phyloP scores from a whole-genome alignment of 2,888 invertebrate genomes.

The Volucella zonaria region DNA sequence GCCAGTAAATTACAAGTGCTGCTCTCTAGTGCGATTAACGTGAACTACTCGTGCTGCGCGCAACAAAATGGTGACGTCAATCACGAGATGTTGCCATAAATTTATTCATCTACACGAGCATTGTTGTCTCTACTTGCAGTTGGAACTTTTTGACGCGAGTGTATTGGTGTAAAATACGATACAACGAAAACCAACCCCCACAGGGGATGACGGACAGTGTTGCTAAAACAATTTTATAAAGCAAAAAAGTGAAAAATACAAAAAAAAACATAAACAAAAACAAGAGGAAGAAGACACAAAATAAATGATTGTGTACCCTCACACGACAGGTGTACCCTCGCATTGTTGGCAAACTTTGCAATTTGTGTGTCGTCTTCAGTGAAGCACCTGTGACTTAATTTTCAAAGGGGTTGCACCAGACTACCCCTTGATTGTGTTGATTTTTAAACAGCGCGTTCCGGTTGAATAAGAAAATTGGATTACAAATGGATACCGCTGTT shows the following conservation, averaged over 20 bases:
- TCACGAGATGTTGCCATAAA: slow-evolving; percentile 58
- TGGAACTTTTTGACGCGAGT: slow-evolving; percentile 6
- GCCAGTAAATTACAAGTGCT: slow-evolving; percentile 22
- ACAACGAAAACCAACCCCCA: slow-evolving; percentile 3
- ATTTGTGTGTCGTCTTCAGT: slow-evolving; percentile 22
- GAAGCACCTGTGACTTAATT: slow-evolving; percentile 58
- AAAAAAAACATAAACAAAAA: not conserved
- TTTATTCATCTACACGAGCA: slow-evolving; percentile 18
- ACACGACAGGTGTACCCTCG: slow-evolving; percentile 51
- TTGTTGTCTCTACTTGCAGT: slow-evolving; percentile 9
- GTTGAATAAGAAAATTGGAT: slow-evolving; percentile 37
- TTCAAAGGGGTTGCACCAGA: slow-evolving; percentile 16
- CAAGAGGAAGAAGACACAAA: slow-evolving; percentile 43
- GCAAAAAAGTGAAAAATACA: slow-evolving; percentile 11
- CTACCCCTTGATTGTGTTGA: slow-evolving; percentile 25
- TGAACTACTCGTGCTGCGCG: slow-evolving; percentile 61
- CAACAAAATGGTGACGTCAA: slow-evolving; percentile 74
- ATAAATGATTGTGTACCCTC: slow-evolving; percentile 53
- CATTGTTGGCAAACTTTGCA: slow-evolving; percentile 12
- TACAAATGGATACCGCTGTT: slow-evolving; percentile 52
- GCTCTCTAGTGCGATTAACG: slow-evolving; percentile 58
- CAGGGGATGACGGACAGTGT: slow-evolving; percentile 23
- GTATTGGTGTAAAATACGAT: not conserved
- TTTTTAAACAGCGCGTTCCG: not conserved
- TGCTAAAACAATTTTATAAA: slow-evolving; percentile 7